Percentiles rank a stretch among this genome's conserved stretches.
phyloP scores from a whole-genome alignment of 1,140 invertebrate genomes.

The Pogonus chalceus region DNA sequence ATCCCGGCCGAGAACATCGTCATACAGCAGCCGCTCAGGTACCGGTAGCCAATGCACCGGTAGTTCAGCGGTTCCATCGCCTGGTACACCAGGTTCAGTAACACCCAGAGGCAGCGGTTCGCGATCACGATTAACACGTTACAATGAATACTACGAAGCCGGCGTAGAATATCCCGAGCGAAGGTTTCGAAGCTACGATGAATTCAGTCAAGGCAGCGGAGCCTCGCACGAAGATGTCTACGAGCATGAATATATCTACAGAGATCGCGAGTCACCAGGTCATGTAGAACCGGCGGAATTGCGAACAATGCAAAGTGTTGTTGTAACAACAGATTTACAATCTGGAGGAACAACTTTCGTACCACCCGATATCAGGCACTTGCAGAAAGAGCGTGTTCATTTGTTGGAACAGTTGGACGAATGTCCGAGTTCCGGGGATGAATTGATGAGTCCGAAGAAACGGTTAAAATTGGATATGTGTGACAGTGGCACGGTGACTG shows the following conservation, averaged over 20 bases:
- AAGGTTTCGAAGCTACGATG: constrained; percentile 50
- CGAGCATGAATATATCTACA: constrained; percentile 36
- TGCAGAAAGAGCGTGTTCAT: constrained; percentile 60
- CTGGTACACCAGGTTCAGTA: constrained; percentile 28
- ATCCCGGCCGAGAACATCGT: constrained; percentile 40
- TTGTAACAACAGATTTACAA: constrained; percentile 21
- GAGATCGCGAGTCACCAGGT: constrained; percentile 20
- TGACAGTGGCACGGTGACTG: constrained; percentile 35
- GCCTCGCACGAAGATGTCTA: constrained; percentile 49
- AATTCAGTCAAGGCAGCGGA: constrained; percentile 52
- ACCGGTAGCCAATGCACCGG: constrained; percentile 18
- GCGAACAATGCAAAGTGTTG: constrained; percentile 34
- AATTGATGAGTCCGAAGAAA: constrained; percentile 53
- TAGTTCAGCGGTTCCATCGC: constrained; percentile 24
- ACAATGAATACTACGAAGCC: constrained; percentile 32
- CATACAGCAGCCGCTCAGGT: constrained; percentile 35
- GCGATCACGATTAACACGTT: constrained; percentile 25
- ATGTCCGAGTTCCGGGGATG: constrained; percentile 60
- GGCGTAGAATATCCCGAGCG: constrained; percentile 30
- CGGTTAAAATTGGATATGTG: constrained; percentile 47
- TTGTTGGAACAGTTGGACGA: constrained; percentile 61
- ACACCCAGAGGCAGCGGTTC: constrained; percentile 30
- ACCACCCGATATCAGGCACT: constrained; percentile 51
- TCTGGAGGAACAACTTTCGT: constrained; percentile 27
- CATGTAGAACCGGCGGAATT: constrained; percentile 24